A percentile compares a stretch with the other conserved stretches of the same genome.
These are phyloP conservation scores for Campopleginae sp. DNA, from an alignment of 2,888 invertebrate species.

Conservation along the genomic window DNA sequence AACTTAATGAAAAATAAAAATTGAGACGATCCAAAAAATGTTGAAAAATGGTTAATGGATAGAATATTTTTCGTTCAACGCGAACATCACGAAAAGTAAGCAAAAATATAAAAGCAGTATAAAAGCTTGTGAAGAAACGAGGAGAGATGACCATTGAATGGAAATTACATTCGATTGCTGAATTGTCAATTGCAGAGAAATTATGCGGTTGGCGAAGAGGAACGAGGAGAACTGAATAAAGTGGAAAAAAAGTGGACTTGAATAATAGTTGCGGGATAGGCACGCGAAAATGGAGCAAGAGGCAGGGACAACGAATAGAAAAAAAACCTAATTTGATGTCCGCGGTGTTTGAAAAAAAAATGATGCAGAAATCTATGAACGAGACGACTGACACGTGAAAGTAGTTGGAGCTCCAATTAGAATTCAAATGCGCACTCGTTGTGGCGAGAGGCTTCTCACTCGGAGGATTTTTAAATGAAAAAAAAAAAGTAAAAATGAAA, in stretches of 20 bases:
- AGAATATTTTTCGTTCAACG: too few relatives aligned
- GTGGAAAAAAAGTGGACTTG: background rate
- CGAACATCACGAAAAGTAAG: background rate
- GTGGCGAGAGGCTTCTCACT: slow-evolving; percentile 48
- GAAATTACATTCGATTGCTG: background rate
- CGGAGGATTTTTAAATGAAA: slow-evolving; percentile 39
- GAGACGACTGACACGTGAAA: slow-evolving; percentile 44
- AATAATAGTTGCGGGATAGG: too few relatives aligned
- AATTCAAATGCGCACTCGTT: slow-evolving; percentile 60
- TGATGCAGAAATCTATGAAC: slow-evolving; percentile 15
- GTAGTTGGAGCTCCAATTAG: slow-evolving; percentile 49
- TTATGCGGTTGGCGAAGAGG: background rate
- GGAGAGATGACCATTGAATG: background rate
- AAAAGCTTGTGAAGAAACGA: background rate
- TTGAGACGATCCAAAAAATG: too few relatives aligned
- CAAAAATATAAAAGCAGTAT: background rate
- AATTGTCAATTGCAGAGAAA: background rate
- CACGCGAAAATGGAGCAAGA: too few relatives aligned
- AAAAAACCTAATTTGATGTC: background rate
- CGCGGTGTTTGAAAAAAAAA: background rate
- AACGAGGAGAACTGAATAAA: background rate
- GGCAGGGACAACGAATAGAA: too few relatives aligned
- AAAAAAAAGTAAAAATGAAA: slow-evolving; percentile 13
- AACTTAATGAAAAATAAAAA: too few relatives aligned
- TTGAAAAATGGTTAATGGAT: too few relatives aligned